Evolutionary conservation across 2,113 vertebrate species (phyloP).

Genomic region (Dermatemys mawii): DNA sequence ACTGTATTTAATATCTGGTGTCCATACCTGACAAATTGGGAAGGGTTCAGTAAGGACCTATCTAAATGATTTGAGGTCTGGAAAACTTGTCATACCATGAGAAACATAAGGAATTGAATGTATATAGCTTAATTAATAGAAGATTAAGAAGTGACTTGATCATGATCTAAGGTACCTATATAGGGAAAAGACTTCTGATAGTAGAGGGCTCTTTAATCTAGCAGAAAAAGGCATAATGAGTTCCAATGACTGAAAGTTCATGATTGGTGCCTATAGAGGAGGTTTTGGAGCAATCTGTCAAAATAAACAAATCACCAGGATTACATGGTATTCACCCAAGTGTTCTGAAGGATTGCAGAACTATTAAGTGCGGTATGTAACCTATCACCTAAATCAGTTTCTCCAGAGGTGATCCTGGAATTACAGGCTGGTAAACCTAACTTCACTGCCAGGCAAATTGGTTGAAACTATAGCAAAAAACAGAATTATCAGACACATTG

Average conservation of each 20-base stretch:
- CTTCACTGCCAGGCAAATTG: too few relatives aligned
- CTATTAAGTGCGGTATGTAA: too few relatives aligned
- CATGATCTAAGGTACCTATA: neutral
- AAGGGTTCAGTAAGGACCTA: neutral
- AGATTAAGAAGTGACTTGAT: neutral
- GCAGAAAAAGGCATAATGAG: neutral
- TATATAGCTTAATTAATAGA: neutral
- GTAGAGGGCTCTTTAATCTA: neutral
- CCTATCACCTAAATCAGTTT: too few relatives aligned
- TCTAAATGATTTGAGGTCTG: neutral
- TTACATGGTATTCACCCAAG: too few relatives aligned
- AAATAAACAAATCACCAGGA: too few relatives aligned
- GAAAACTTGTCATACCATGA: neutral
- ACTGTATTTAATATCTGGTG: neutral
- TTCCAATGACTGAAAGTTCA: neutral
- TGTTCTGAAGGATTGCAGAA: too few relatives aligned
- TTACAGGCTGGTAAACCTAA: too few relatives aligned
- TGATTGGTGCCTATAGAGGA: too few relatives aligned
- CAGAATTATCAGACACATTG: too few relatives aligned
- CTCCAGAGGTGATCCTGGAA: too few relatives aligned
- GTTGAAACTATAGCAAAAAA: too few relatives aligned
- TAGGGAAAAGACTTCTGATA: neutral
- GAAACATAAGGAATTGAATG: neutral
- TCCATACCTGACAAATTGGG: neutral
- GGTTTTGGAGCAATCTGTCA: too few relatives aligned